Conservation (phyloP, 1,140 invertebrate species). For the Calephelis virginiensis region DNA sequence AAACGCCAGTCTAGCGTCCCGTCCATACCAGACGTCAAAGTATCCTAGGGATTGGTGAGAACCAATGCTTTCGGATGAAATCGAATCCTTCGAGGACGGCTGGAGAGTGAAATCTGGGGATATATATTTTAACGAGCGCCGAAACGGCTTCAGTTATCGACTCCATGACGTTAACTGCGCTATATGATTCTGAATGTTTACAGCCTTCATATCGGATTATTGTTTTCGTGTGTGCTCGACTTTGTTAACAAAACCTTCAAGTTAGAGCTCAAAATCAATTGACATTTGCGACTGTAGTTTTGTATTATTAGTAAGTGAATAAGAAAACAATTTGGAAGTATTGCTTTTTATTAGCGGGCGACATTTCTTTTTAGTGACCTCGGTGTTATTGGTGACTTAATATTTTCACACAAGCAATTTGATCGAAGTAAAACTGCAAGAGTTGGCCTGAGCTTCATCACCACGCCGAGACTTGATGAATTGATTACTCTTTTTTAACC, state of each 20-base stretch:
- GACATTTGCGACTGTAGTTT: not conserved
- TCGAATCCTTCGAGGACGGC: no score
- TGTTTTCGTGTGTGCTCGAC: not conserved
- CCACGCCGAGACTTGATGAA: no score
- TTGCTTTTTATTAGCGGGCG: constrained; percentile 5
- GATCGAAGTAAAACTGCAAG: no score
- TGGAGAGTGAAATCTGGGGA: constrained; percentile 1
- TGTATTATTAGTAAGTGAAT: constrained; percentile 7
- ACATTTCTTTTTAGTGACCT: not conserved
- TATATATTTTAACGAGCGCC: constrained; percentile 10
- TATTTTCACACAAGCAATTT: no score
- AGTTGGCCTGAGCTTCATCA: no score
- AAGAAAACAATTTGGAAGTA: constrained; percentile 16
- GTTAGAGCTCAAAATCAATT: not conserved
- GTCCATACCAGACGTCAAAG: no score
- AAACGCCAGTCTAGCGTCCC: no score
- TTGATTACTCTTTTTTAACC: no score
- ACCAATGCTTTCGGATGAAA: no score
- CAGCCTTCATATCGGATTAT: constrained; percentile 3
- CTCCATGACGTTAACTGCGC: constrained; percentile 11
- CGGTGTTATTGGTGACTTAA: no score
- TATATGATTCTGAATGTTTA: constrained; percentile 7
- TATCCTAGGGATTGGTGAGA: no score
- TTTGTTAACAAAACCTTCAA: not conserved
- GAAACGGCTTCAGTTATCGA: constrained; percentile 11